Conservation (phyloP, 1,140 invertebrate species). For the Aleiodes sp. region DNA sequence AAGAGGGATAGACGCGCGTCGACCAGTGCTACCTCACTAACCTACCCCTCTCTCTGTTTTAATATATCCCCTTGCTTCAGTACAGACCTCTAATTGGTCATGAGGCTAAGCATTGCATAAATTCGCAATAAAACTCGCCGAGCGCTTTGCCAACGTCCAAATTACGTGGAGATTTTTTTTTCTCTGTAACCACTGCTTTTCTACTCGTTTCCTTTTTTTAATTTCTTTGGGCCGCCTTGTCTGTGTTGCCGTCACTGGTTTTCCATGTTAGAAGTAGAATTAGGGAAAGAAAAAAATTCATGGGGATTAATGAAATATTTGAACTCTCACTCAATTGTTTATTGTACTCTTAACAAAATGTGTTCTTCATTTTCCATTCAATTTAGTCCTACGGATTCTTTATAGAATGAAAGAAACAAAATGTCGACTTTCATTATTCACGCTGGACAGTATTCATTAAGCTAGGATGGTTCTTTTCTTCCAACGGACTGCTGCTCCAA, state of each 20-base stretch:
- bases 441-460: constrained; percentile 42
- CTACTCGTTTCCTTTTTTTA: no score
- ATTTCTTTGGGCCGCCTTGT: no score
- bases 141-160: constrained; percentile 42
- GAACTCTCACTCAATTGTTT: neutral
- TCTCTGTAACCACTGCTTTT: no score
- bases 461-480: constrained; percentile 21
- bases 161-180: constrained; percentile 51
- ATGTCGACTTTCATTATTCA: constrained; percentile 22
- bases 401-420: constrained; percentile 6
- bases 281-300: no score
- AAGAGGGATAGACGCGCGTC: constrained; percentile 27
- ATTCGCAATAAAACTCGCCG: constrained; percentile 60
- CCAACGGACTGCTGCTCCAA: constrained; percentile 38
- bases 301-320: no score
- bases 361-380: neutral
- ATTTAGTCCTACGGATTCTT: neutral
- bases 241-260: no score
- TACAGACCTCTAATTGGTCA: constrained; percentile 58
- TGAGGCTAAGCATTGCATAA: constrained; percentile 61
- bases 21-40: no score
- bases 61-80: no score
- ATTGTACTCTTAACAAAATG: neutral
- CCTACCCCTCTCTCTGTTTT: no score
- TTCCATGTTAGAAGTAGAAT: no score